Evolutionary conservation across 2,113 vertebrate species (phyloP).

Genomic region (Monopterus albus): DNA sequence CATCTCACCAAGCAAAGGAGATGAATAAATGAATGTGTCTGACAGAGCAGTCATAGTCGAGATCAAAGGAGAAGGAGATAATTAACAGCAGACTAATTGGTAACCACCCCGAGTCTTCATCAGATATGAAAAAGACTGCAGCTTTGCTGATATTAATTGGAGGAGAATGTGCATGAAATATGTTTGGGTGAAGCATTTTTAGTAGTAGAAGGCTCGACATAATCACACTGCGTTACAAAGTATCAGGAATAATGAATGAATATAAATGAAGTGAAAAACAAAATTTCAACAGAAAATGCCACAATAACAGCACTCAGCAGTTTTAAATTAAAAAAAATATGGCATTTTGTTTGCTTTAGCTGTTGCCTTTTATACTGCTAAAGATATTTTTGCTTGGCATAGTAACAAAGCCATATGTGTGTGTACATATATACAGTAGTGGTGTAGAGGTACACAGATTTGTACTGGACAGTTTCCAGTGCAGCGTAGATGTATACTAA

Average conservation of each 20-base stretch:
- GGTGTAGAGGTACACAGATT: too few species aligned
- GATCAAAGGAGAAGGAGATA: slow-evolving; percentile 85
- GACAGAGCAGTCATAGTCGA: slow-evolving; percentile 81
- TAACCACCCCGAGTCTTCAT: slow-evolving; percentile 84
- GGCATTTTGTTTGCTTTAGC: neutral
- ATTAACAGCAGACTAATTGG: slow-evolving; percentile 87
- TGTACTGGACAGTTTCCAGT: too few species aligned
- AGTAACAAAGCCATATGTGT: neutral
- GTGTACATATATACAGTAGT: neutral
- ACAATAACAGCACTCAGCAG: slow-evolving; percentile 3
- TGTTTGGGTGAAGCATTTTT: slow-evolving; percentile 65
- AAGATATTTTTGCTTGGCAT: neutral
- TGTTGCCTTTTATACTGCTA: slow-evolving; percentile 2
- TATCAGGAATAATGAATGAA: slow-evolving; percentile 46
- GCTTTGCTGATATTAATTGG: slow-evolving; percentile 81
- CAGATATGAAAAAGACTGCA: slow-evolving; percentile 78
- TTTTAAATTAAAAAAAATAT: slow-evolving; percentile 28
- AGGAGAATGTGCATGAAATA: slow-evolving; percentile 80
- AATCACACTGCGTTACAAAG: slow-evolving; percentile 37
- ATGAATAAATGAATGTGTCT: slow-evolving; percentile 83
- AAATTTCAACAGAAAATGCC: slow-evolving; percentile 8
- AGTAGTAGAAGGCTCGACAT: slow-evolving; percentile 53
- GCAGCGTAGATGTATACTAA: too few species aligned
- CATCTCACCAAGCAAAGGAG: slow-evolving; percentile 75
- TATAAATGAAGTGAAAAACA: slow-evolving; percentile 19